Conservation (phyloP, 2,888 invertebrate species). For the Mythimna impura region DNA sequence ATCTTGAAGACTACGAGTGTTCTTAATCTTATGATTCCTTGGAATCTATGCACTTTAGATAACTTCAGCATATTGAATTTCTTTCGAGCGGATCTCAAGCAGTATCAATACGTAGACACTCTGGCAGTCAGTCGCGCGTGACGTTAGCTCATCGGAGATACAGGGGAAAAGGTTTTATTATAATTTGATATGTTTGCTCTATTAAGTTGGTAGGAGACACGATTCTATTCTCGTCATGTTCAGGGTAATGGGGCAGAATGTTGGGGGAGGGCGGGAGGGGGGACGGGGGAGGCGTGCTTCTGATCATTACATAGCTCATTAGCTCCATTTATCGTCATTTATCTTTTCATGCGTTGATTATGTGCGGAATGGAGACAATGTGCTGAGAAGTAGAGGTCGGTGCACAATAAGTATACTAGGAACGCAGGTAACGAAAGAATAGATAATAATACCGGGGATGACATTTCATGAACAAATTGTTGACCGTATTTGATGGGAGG, state of each 20-base stretch:
- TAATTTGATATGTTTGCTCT: slow-evolving; percentile 43
- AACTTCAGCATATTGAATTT: neutral
- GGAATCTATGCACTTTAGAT: neutral
- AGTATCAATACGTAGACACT: slow-evolving; percentile 6
- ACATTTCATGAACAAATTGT: neutral
- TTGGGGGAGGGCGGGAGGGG: neutral
- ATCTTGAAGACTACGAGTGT: neutral
- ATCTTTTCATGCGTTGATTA: slow-evolving; percentile 44
- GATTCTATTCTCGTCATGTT: slow-evolving; percentile 42
- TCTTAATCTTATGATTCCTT: neutral
- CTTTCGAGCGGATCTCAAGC: slow-evolving; percentile 5
- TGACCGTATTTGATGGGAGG: neutral
- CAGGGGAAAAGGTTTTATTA: slow-evolving; percentile 13
- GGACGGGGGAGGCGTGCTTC: neutral
- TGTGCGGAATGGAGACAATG: slow-evolving; percentile 12
- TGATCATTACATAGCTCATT: slow-evolving; percentile 59
- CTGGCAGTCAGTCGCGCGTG: neutral
- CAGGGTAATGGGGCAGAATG: slow-evolving; percentile 48
- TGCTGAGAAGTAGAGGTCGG: neutral
- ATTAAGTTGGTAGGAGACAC: slow-evolving; percentile 33
- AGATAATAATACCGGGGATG: too few species aligned
- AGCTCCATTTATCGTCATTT: slow-evolving; percentile 51
- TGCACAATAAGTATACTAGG: neutral
- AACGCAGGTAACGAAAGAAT: neutral
- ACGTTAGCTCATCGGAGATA: neutral